Conservation (phyloP, 2,113 vertebrate species). For the Hoplias malabaricus region DNA sequence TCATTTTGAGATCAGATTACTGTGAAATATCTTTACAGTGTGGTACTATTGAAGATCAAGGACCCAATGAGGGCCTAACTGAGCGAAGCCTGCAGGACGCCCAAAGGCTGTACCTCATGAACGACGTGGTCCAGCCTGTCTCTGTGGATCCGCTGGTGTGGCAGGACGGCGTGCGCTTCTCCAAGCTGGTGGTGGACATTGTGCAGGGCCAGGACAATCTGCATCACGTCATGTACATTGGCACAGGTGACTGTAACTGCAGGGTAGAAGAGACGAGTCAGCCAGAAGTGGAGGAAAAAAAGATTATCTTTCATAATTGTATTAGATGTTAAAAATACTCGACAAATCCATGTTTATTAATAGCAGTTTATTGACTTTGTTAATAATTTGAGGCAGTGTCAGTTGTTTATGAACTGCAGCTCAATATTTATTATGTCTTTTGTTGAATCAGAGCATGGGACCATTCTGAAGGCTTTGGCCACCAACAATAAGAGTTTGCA, state of each 20-base stretch:
- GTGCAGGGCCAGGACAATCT: constrained; percentile 94
- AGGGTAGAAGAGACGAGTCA: background rate
- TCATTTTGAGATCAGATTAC: background rate
- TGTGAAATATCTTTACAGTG: constrained; percentile 75
- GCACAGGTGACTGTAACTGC: constrained; percentile 79
- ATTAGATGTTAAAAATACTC: background rate
- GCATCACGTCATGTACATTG: constrained; percentile 96
- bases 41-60: constrained; percentile 84
- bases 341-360: background rate
- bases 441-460: constrained; percentile 85
- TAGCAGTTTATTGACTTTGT: background rate
- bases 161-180: constrained; percentile 93
- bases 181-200: constrained; percentile 92
- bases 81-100: constrained; percentile 97
- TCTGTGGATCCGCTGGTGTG: constrained; percentile 89
- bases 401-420: background rate
- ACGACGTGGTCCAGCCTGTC: constrained; percentile 93
- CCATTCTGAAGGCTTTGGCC: constrained; percentile 93
- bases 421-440: constrained; percentile 4
- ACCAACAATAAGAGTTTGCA: constrained; percentile 87
- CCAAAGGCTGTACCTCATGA: constrained; percentile 94
- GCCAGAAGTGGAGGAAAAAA: background rate
- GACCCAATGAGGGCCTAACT: constrained; percentile 90
- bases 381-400: background rate
- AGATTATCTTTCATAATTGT: background rate